Evolutionary conservation across 2,797 vertebrate species (phyloP), one percentile per base, ranked within the genome.

Genomic region (Melanotaenia pygmaea): DNA sequence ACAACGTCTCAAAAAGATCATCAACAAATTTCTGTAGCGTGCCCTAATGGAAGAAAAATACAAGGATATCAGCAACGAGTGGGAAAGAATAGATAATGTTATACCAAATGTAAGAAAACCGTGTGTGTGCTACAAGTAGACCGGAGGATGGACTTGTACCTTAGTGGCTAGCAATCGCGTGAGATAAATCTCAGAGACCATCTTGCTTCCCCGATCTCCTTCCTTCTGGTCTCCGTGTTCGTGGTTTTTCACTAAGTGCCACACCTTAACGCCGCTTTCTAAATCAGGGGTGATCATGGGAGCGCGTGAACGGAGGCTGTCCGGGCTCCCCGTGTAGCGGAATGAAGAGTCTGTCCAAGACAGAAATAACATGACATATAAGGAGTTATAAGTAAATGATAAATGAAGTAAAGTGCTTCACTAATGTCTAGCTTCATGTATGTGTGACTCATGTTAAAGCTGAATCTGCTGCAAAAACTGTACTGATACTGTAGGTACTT

Each of bases 1-100:
- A 99, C 81, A 99, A 86, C n/a, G 98, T 99, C 95, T 99, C 98
- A 0, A 99, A 99, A 56, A 99, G 90, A 84, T 99, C 98, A 0
- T 99, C 98, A n/a, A 99, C 98, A 38, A 99, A 99, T 80, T 99
- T 99, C 91, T 99, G 98, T 74, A 99, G 94, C 0, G 98, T 99
- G 43, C 98, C 98, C 98, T 99, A 66, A 24, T 22, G 51, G 59
- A 6, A 37, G 35, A 32, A 45, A 11, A 73, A 8, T 0, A 1
- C 3, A 50, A 3, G 3, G 2, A 53, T 12, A 60, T 80, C 53
- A 83, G 40, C 1, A 3, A 51, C 34, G 40, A 18, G 14, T 5
- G 5, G 11, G 14, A 11, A 63, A 43, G 24, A 9, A 58, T 16
- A 69, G 35, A 54, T 9, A 47, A 47, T 7, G 8, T 50, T 9